Base-by-base conservation (phyloP, 30 jellyfish, hydroid and myxozoan species). In the Rhopilema esculentum region DNA sequence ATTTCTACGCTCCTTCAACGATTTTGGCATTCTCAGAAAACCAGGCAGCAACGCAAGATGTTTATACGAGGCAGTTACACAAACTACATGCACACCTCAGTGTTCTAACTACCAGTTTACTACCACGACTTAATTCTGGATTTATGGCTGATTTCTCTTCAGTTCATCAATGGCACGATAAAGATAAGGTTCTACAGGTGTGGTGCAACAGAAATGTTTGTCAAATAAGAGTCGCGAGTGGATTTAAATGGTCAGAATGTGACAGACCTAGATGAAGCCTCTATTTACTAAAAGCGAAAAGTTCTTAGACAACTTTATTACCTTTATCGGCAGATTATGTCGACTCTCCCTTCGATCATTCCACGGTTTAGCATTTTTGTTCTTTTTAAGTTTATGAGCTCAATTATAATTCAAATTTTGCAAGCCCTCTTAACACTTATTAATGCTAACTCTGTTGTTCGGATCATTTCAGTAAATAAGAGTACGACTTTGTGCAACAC, bases 1-100 rank as follows among this genome's bases (percentile, higher is more conserved):
- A 12, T 51, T 57, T 25, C 86, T 76, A 6, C 86, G 86, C 28
- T 76, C 86, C 30, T 62, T 76, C 72, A 62, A 76, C 6, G 86
- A 76, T 33, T 49, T 49, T 27, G 86, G 86, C 86, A 76, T 76
- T 52, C 22, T 51, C 27, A 6, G 27, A 27, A 76, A 50, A 29
- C 62, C 27, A 27, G n/a, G n/a, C 49, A 19, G 80, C 65, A 16
- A n/a, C 75, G 7, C 0, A 70, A 76, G 6, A 15, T 28, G 4
- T n/a, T 24, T 21, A 67, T 20, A 17, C 49, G 29, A 67, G n/a
- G n/a, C n/a, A n/a, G n/a, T n/a, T n/a, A n/a, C n/a, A n/a, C n/a
- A n/a, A n/a, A n/a, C n/a, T n/a, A n/a, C n/a, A 40, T 2, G 12
- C 57, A 40, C 57, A 40, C 57, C 57, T 12, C 57, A 40, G 9